Evolutionary conservation across 53 echinoderm and acorn worm genomes (phyloP), one percentile per base, ranked within the genome.

Genomic region (Glandiceps talaboti): DNA sequence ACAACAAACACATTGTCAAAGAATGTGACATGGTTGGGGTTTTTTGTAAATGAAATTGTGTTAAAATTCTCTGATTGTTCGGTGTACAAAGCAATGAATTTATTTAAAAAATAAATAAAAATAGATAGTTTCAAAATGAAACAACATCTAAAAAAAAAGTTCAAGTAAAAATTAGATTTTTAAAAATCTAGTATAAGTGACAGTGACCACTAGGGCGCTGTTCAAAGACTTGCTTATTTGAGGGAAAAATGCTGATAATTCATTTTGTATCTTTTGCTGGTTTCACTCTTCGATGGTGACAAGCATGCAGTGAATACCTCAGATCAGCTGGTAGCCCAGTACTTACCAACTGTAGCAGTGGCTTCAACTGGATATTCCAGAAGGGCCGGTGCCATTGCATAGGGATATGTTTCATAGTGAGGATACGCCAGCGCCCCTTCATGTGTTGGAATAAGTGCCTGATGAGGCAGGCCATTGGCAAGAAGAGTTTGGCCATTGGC

Each of bases 401-500:
- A 82, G 83, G 85, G 79, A 88, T 82, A 1, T 80, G 80, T 31
- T 74, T 84, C 84, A 81, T 81, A 78, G 85, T 85, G 73, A 45
- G 80, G 84, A 27, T 75, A 32, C 0, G 75, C 82, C n/a, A 33
- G 30, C 73, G 79, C 80, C 78, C 81, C 30, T 20, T 33, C 75
- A 72, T 75, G 80, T n/a, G n/a, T n/a, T 25, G 77, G 80, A 77
- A 77, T 14, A 33, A 80, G n/a, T 76, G 82, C 30, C 77, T 82
- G 84, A 28, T 74, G 82, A 0, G 77, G 80, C 79, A 77, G 77
- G 72, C 92, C 90, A 77, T 89, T 89, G 83, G 92, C 87, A 85
- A 92, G 87, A 77, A 92, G 75, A 14, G 92, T 78, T 81, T 91
- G 92, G 77, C 84, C 83, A 75, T 82, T 86, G 31, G 93, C 84